A percentile compares a stretch with the other conserved stretches of the same genome.
These are phyloP conservation scores for Julus scandinavius DNA, from an alignment of 2,888 invertebrate species.

Conservation along the genomic window DNA sequence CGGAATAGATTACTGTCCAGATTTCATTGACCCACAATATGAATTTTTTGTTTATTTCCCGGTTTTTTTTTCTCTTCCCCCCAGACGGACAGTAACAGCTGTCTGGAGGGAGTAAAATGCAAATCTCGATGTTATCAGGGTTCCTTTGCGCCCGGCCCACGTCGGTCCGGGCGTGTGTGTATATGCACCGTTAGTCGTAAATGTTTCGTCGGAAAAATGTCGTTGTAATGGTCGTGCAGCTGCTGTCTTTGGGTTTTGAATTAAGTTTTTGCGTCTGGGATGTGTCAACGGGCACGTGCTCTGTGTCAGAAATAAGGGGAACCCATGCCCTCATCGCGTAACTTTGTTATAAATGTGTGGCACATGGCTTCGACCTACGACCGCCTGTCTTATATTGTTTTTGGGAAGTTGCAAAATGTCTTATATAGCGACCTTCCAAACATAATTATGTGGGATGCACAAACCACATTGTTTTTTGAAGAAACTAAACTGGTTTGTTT, in stretches of 20 bases:
- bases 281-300: not conserved
- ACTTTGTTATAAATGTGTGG: not conserved
- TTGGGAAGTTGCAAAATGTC: no score
- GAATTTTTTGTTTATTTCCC: not conserved
- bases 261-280: not conserved
- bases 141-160: not conserved
- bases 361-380: not conserved
- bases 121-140: not conserved
- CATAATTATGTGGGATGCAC: no score
- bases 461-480: no score
- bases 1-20: not conserved
- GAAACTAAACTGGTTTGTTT: no score
- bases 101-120: not conserved
- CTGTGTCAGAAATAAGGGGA: not conserved
- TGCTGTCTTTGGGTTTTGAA: not conserved
- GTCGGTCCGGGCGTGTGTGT: not conserved
- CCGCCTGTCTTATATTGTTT: no score
- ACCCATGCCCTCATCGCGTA: not conserved
- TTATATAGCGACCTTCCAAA: no score
- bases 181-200: not conserved
- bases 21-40: slow-evolving; percentile 14
- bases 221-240: not conserved
- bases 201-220: slow-evolving; percentile 7
- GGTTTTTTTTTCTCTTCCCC: not conserved
- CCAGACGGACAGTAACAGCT: not conserved